phyloP scores from a whole-genome alignment of 92 coral and sea anemone species.

The Epizoanthus fatuus region DNA sequence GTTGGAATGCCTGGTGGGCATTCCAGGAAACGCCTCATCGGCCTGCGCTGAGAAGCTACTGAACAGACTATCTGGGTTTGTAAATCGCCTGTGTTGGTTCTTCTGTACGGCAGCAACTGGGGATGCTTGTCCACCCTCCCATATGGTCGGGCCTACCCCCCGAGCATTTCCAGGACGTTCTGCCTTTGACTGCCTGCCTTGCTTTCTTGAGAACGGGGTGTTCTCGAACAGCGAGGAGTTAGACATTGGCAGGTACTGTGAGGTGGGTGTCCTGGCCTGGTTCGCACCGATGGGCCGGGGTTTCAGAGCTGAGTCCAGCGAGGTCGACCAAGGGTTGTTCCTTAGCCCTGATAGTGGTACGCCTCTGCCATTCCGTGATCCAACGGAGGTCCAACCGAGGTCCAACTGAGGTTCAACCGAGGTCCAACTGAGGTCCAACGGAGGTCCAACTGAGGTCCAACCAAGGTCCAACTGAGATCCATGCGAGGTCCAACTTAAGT shows the following conservation, averaged over 20 bases:
- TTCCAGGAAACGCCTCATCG: slow-evolving; percentile 76
- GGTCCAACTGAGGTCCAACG: too few relatives aligned
- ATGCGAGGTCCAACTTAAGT: too few relatives aligned
- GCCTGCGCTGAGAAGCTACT: slow-evolving; percentile 56
- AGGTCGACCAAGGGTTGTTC: slow-evolving; percentile 81
- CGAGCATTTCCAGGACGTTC: slow-evolving; percentile 28
- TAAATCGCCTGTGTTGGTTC: slow-evolving; percentile 50
- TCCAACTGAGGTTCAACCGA: too few relatives aligned
- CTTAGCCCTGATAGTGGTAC: slow-evolving; percentile 62
- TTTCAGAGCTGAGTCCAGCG: slow-evolving; percentile 70
- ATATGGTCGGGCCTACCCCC: slow-evolving; percentile 33
- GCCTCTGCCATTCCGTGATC: slow-evolving; percentile 54
- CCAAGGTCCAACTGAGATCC: too few relatives aligned
- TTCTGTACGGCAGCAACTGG: slow-evolving; percentile 45
- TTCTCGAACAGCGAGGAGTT: slow-evolving; percentile 78
- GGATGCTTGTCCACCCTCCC: slow-evolving; percentile 38
- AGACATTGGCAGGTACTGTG: slow-evolving; percentile 59
- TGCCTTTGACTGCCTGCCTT: slow-evolving; percentile 27
- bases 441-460: too few relatives aligned
- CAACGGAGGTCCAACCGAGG: too few relatives aligned
- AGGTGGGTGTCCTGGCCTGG: slow-evolving; percentile 44
- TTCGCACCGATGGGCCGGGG: slow-evolving; percentile 48
- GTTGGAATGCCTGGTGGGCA: slow-evolving; percentile 76
- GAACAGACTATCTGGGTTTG: slow-evolving; percentile 82
- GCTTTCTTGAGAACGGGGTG: slow-evolving; percentile 63